Percentiles rank a stretch among this genome's conserved stretches.
phyloP scores from a whole-genome alignment of 2,113 vertebrate species.

The Macquaria australasica region DNA sequence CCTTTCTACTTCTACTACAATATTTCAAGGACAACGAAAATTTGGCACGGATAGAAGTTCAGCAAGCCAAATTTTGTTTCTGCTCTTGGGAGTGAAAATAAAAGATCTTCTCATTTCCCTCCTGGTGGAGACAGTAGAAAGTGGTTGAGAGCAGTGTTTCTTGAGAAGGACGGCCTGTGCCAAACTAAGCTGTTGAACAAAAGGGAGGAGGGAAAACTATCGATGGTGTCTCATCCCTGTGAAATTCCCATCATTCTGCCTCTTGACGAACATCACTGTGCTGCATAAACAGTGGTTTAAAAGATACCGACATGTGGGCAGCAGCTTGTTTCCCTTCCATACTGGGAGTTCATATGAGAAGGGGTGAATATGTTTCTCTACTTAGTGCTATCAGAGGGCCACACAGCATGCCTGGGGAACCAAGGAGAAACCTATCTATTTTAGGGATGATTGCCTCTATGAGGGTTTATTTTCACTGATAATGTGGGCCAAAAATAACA shows the following conservation, averaged over 20 bases:
- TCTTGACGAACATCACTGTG: conserved; percentile 40
- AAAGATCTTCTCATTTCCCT: conserved; percentile 70
- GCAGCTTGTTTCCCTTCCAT: conserved; percentile 60
- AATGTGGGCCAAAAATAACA: conserved; percentile 82
- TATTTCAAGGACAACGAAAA: conserved; percentile 42
- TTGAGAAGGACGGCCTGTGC: conserved; percentile 47
- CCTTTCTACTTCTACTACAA: conserved; percentile 14
- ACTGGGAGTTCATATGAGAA: conserved; percentile 41
- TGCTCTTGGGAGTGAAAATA: conserved; percentile 60
- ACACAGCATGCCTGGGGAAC: conserved; percentile 76
- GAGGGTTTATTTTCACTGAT: conserved; percentile 82
- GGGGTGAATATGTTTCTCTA: conserved; percentile 63
- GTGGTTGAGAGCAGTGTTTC: conserved; percentile 57
- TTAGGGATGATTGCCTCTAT: conserved; percentile 83
- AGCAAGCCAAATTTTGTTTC: conserved; percentile 47
- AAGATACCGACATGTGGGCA: conserved; percentile 47
- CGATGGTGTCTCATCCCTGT: conserved; percentile 64
- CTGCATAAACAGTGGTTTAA: conserved; percentile 65
- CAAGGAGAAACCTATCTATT: conserved; percentile 78
- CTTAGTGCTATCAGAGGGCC: conserved; percentile 72
- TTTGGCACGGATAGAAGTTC: conserved; percentile 20
- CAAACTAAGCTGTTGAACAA: conserved; percentile 71
- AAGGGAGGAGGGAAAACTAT: conserved; percentile 19
- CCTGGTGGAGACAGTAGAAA: conserved; percentile 67
- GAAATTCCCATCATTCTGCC: conserved; percentile 74